Base-by-base conservation (phyloP, 2,113 vertebrate species). In the Apodemus sylvaticus region DNA sequence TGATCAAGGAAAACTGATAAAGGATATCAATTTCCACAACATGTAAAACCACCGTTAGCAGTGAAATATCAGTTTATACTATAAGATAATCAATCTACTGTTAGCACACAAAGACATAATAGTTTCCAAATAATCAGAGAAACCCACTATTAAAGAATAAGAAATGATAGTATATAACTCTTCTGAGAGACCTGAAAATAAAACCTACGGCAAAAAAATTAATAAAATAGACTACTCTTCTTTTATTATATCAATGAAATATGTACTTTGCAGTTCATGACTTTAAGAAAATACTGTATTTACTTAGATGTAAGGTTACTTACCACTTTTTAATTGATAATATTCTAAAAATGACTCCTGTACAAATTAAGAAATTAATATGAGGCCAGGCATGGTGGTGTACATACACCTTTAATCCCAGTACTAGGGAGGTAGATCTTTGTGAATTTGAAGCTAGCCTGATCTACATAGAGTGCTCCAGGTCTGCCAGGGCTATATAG, bases 1-100 rank as follows among this genome's bases (percentile, higher is more conserved):
- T 85, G 94, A 98, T 96, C 88, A 97, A 97, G 98, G 95, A 93
- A 94, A 95, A 97, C 97, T 93, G 97, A 93, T 97, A 98, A 98
- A 76, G 98, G 95, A 98, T 97, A 97, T 93, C 81, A 48, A 95
- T 92, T 98, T 97, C 97, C 95, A 97, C 86, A 97, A 96, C 91
- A 98, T 0, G 3, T 93, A 93, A 95, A 98, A 97, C 90, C 89
- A 92, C 97, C 96, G 97, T 74, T 92, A 86, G 95, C 85, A 97
- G 66, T 55, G 86, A 1, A 1, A 91, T 53, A 96, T 82, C 79
- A 97, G 89, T 89, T 88, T 66, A 93, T 78, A 89, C 79, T 86
- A 94, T 78, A 94, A 94, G 42, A 0, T 77, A 85, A 45, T 90
- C 85, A 76, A 48, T 93, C 89, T 42, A 81, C 68, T 97, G 90